Percentiles rank a stretch among this genome's conserved stretches.
Conservation (phyloP, 2,113 vertebrate genomes). For the Prunella himalayana region DNA sequence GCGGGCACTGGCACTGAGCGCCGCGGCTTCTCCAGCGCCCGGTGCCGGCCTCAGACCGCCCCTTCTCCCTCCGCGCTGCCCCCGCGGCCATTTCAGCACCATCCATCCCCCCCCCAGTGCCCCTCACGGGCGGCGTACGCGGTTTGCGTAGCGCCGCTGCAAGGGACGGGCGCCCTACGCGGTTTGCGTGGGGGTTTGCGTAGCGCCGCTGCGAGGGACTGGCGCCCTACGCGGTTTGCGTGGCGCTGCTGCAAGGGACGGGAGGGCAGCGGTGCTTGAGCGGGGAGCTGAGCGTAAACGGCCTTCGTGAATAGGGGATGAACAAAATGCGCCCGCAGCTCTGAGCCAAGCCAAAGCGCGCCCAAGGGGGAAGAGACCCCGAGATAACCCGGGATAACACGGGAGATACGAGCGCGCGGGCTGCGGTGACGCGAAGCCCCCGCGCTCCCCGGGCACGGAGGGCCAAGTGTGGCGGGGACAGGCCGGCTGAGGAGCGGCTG, state of each 20-base stretch:
- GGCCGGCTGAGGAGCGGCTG: not conserved
- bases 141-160: not conserved
- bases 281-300: not conserved
- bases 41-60: no score
- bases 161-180: not conserved
- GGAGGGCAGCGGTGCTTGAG: fast-evolving
- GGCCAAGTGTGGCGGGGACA: not conserved
- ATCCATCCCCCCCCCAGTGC: fast-evolving
- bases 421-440: fast-evolving
- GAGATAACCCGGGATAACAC: not conserved
- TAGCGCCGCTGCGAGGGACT: not conserved
- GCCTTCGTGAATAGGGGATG: not conserved
- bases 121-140: not conserved
- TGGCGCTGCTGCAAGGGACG: not conserved
- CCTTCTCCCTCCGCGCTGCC: no score
- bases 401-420: fast-evolving
- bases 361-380: not conserved
- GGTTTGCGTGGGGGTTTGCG: not conserved
- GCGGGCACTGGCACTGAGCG: no score
- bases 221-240: not conserved
- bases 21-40: not conserved
- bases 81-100: not conserved
- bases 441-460: fast-evolving
- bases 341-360: not conserved
- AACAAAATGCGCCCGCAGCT: not conserved